These are phyloP conservation scores for Spodoptera littoralis DNA, from an alignment of 2,888 invertebrate species.

Conservation along the genomic window DNA sequence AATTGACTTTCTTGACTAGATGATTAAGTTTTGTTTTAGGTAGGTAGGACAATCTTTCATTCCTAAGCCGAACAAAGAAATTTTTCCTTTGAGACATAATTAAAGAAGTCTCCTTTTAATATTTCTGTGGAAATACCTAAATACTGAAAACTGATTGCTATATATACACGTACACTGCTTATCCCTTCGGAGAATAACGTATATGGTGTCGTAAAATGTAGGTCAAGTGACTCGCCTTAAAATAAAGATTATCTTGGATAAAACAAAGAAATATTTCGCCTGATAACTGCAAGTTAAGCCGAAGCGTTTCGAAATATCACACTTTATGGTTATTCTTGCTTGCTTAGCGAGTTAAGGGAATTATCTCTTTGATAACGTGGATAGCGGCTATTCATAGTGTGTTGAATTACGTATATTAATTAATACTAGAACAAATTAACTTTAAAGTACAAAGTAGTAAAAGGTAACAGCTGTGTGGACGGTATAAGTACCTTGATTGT, in stretches of 20 bases:
- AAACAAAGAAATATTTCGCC: slow-evolving; percentile 19
- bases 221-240: neutral
- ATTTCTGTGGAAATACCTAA: too few relatives aligned
- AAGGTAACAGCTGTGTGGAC: slow-evolving; percentile 3
- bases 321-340: slow-evolving; percentile 37
- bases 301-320: slow-evolving; percentile 22
- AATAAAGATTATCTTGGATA: slow-evolving; percentile 8
- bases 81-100: too few relatives aligned
- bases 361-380: slow-evolving; percentile 40
- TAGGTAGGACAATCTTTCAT: too few relatives aligned
- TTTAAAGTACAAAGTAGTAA: slow-evolving; percentile 15
- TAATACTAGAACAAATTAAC: slow-evolving; percentile 26
- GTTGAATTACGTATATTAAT: slow-evolving; percentile 22
- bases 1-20: too few relatives aligned
- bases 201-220: too few relatives aligned
- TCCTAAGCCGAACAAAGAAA: too few relatives aligned
- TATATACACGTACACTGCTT: too few relatives aligned
- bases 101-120: too few relatives aligned
- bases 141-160: too few relatives aligned
- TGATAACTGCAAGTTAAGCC: slow-evolving; percentile 4
- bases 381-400: slow-evolving; percentile 27
- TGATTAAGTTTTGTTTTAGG: too few relatives aligned
- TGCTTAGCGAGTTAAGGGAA: slow-evolving; percentile 16
- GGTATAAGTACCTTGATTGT: too few relatives aligned
- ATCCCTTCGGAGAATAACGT: too few relatives aligned